Evolutionary conservation across 1,140 invertebrate species (phyloP).

Genomic region (Vollenhovia emeryi): DNA sequence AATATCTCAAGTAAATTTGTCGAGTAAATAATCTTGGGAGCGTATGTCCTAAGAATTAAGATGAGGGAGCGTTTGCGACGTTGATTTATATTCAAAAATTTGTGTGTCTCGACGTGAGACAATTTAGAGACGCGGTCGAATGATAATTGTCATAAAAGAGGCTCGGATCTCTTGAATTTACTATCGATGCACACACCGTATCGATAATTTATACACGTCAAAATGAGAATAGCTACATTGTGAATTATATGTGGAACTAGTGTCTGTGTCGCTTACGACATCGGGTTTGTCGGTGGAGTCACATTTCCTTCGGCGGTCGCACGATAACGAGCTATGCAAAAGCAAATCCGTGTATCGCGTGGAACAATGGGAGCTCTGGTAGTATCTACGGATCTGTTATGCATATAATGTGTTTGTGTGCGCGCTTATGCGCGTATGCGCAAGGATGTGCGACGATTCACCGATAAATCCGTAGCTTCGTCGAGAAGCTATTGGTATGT

Average conservation of each 20-base stretch:
- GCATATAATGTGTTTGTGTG: neutral
- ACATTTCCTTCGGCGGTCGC: neutral
- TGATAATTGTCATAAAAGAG: neutral
- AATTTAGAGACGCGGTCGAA: neutral
- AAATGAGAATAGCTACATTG: neutral
- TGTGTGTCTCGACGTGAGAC: no score
- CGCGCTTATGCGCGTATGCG: neutral
- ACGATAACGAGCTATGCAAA: slow-evolving; percentile 6
- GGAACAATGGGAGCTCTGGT: slow-evolving; percentile 23
- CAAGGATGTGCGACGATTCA: slow-evolving; percentile 43
- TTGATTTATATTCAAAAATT: neutral
- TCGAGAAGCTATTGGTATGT: slow-evolving; percentile 57
- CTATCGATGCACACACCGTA: neutral
- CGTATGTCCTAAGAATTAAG: neutral
- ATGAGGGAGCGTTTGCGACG: neutral
- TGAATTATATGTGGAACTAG: neutral
- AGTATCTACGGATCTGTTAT: slow-evolving; percentile 7
- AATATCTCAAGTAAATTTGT: neutral
- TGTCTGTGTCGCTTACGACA: neutral
- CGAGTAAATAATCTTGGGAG: neutral
- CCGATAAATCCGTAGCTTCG: slow-evolving; percentile 43
- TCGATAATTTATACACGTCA: neutral
- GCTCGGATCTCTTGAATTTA: neutral
- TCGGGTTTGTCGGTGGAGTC: neutral
- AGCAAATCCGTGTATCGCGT: slow-evolving; percentile 31